These are phyloP conservation scores for Microctenopoma stevenorrisi DNA, from an alignment of 2,797 vertebrate genomes.

Conservation along the genomic window DNA sequence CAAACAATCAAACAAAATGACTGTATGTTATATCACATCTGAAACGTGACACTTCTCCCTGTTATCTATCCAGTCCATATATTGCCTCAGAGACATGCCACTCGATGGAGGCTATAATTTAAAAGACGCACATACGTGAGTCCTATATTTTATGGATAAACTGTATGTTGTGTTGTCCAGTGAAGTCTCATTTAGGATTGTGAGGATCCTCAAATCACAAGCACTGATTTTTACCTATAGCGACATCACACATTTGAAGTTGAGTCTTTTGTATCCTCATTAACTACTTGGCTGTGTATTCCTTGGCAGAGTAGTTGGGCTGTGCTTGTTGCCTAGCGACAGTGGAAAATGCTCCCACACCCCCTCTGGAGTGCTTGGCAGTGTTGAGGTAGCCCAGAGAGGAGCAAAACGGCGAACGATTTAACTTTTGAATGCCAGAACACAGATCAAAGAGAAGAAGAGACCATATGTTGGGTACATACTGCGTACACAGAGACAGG, in stretches of 20 bases:
- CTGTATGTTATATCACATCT: conserved; percentile 23
- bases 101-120: conserved; percentile 74
- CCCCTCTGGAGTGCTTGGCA: conserved; percentile 36
- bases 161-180: conserved; percentile 19
- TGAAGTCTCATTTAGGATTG: conserved; percentile 30
- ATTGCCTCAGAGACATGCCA: conserved; percentile 66
- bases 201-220: conserved; percentile 38
- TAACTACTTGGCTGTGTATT: conserved; percentile 75
- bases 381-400: conserved; percentile 63
- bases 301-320: conserved; percentile 75
- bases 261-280: conserved; percentile 77
- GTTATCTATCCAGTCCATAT: conserved; percentile 38
- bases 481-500: background rate
- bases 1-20: no score
- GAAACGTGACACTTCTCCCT: conserved; percentile 16
- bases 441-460: conserved; percentile 42
- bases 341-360: conserved; percentile 59
- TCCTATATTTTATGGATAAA: conserved; percentile 13
- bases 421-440: conserved; percentile 58
- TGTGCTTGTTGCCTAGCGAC: conserved; percentile 83
- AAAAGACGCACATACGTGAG: conserved; percentile 57
- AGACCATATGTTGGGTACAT: conserved; percentile 14
- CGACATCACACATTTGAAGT: conserved; percentile 62
- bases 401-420: conserved; percentile 58
- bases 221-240: conserved; percentile 40